Conservation (phyloP, 2,797 vertebrate genomes). For the Pelochelys cantorii region DNA sequence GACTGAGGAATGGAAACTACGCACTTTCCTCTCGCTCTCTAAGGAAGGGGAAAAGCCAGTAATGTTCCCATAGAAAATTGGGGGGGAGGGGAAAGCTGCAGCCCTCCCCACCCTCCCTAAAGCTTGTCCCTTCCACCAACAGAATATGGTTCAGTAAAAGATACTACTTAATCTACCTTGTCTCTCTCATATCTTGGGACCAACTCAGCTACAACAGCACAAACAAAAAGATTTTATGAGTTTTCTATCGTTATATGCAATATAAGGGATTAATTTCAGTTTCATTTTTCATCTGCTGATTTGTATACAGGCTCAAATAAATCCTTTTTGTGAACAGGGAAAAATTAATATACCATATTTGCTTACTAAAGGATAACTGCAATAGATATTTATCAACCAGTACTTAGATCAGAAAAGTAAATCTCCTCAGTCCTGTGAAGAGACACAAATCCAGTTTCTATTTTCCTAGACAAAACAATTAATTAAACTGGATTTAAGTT, state of each 20-base stretch:
- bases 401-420: not conserved
- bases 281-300: not conserved
- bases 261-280: conserved; percentile 16
- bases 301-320: not conserved
- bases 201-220: not conserved
- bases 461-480: not conserved
- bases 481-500: not conserved
- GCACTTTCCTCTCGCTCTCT: too few relatives aligned
- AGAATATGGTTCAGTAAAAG: not conserved
- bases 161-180: not conserved
- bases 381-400: not conserved
- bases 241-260: not conserved
- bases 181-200: not conserved
- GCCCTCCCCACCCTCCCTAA: not conserved
- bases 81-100: too few relatives aligned
- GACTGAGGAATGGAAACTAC: too few relatives aligned
- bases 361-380: not conserved
- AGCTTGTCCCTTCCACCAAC: not conserved
- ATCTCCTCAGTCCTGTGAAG: not conserved
- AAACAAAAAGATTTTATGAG: not conserved
- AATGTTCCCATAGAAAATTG: too few relatives aligned
- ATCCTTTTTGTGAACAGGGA: conserved; percentile 13
- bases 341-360: not conserved
- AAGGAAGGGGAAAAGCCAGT: too few relatives aligned
- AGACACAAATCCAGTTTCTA: not conserved